phyloP scores from a whole-genome alignment of 2,113 vertebrate species.

The Geococcyx californianus region DNA sequence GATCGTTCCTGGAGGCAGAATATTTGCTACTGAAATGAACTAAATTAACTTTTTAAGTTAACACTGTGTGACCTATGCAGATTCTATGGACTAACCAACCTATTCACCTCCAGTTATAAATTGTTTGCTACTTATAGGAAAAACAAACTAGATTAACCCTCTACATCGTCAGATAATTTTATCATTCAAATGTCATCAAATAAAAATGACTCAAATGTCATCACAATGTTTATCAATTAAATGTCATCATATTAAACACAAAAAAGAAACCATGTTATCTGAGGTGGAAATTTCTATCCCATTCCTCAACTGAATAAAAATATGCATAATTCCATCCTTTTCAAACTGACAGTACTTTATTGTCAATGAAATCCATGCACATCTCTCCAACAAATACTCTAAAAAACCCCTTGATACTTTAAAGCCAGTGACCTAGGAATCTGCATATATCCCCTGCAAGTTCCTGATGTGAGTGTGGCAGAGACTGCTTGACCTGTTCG shows the following conservation, averaged over 20 bases:
- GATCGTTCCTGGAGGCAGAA: conserved; percentile 21
- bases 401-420: neutral
- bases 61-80: neutral
- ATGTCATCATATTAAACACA: neutral
- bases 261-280: accelerated
- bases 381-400: neutral
- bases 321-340: neutral
- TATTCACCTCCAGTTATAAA: neutral
- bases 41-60: conserved; percentile 29
- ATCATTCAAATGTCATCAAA: neutral
- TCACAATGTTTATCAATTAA: neutral
- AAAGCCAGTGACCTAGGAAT: neutral
- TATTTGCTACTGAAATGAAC: conserved; percentile 20
- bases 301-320: neutral
- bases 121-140: neutral
- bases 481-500: neutral
- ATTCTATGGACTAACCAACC: neutral
- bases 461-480: neutral
- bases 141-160: neutral
- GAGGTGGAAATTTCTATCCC: neutral
- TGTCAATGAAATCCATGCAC: neutral
- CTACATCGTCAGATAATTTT: neutral
- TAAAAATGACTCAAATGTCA: neutral
- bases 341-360: neutral
- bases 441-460: neutral